phyloP scores from a whole-genome alignment of 1,140 invertebrate genomes.

The Pissodes strobi region DNA sequence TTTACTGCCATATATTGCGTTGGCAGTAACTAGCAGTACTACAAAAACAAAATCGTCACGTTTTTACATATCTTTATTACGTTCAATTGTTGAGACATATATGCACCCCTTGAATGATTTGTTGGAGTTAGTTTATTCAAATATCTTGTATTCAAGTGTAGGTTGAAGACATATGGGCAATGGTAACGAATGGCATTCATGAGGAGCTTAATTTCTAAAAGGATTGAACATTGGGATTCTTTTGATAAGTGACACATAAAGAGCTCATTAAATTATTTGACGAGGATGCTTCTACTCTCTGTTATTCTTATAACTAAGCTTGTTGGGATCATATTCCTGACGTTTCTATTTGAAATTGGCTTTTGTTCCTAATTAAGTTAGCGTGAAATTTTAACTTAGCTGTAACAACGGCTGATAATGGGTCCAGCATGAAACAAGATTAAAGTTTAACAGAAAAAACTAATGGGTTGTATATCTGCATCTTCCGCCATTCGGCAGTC shows the following conservation, averaged over 20 bases:
- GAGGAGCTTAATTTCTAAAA: constrained; percentile 15
- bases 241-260: constrained; percentile 6
- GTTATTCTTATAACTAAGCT: too few species aligned
- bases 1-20: constrained; percentile 26
- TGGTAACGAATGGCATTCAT: constrained; percentile 24
- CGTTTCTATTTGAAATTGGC: too few species aligned
- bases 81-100: constrained; percentile 26
- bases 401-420: too few species aligned
- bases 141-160: constrained; percentile 26
- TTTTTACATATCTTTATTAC: constrained; percentile 35
- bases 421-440: too few species aligned
- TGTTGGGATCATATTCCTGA: too few species aligned
- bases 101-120: constrained; percentile 30
- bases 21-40: constrained; percentile 24
- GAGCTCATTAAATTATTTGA: neutral
- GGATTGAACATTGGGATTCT: constrained; percentile 8
- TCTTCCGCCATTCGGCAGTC: too few species aligned
- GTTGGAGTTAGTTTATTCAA: constrained; percentile 23
- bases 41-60: constrained; percentile 36
- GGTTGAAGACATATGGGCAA: constrained; percentile 25
- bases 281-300: too few species aligned
- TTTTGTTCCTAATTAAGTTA: too few species aligned
- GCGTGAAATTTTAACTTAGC: too few species aligned
- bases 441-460: too few species aligned
- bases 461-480: too few species aligned